Conservation (phyloP, 2,797 vertebrate genomes). For the Sebastes kiyomatsui region DNA sequence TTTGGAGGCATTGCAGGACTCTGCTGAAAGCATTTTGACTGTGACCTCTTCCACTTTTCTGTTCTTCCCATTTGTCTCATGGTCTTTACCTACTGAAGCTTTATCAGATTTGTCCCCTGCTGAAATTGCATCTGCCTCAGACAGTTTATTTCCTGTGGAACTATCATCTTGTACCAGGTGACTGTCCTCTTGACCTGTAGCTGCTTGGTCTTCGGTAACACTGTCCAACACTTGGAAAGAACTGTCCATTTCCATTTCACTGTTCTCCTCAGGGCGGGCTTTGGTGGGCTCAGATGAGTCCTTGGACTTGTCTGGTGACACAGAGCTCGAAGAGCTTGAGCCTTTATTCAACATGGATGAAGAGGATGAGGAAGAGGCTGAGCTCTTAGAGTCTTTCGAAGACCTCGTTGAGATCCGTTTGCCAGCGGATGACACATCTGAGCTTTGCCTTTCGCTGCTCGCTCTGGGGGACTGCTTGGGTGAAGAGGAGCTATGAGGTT, state of each 20-base stretch:
- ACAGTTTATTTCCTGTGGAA: neutral
- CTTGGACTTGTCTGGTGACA: neutral
- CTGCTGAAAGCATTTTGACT: neutral
- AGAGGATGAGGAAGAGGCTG: conserved; percentile 6
- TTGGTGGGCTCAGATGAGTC: neutral
- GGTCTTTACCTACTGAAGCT: neutral
- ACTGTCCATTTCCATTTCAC: neutral
- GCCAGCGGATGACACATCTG: neutral
- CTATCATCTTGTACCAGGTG: neutral
- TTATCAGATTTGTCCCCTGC: neutral
- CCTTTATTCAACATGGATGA: conserved; percentile 8
- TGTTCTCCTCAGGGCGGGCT: neutral
- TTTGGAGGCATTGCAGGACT: neutral
- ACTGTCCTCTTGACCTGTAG: neutral
- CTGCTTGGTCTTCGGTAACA: neutral
- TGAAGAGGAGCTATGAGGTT: neutral
- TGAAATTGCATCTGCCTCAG: neutral
- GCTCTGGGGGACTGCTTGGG: neutral
- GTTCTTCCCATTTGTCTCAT: neutral
- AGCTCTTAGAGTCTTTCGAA: neutral
- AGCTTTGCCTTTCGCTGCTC: neutral
- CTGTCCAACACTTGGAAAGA: conserved; percentile 7
- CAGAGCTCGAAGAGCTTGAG: conserved; percentile 1
- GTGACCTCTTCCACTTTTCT: neutral
- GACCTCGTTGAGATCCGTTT: neutral